A percentile compares a stretch with the other conserved stretches of the same genome.
These are phyloP conservation scores for Ectemnius lituratus DNA, from an alignment of 2,888 invertebrate species.

Conservation along the genomic window DNA sequence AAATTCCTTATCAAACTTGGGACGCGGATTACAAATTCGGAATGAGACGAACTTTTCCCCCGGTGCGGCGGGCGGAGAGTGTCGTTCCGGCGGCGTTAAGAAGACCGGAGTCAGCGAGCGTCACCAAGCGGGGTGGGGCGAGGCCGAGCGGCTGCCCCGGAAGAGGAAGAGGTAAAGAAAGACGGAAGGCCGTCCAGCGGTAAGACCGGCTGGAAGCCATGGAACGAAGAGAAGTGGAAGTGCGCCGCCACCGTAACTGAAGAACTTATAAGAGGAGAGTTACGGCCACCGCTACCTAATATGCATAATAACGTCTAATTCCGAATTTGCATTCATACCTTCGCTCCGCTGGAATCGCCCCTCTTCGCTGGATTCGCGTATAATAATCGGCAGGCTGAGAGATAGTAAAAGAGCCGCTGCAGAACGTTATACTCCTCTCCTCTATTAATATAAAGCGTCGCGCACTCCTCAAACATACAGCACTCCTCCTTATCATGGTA, in stretches of 20 bases:
- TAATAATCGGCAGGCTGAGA: not conserved
- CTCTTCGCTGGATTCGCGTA: constrained; percentile 2
- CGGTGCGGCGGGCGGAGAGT: constrained; percentile 26
- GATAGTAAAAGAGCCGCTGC: too few relatives aligned
- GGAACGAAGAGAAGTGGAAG: constrained; percentile 11
- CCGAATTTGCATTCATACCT: constrained; percentile 67
- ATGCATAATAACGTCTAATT: constrained; percentile 70
- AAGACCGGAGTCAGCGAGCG: constrained; percentile 41
- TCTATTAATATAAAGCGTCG: too few relatives aligned
- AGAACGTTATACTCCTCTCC: too few relatives aligned
- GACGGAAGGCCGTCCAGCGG: not conserved
- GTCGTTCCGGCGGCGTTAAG: constrained; percentile 48
- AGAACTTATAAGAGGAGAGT: constrained; percentile 64
- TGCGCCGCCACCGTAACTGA: constrained; percentile 49
- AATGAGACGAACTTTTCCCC: constrained; percentile 65
- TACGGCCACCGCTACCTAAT: constrained; percentile 62
- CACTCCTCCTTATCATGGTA: too few relatives aligned
- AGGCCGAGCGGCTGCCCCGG: constrained; percentile 11
- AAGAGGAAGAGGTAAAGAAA: constrained; percentile 10
- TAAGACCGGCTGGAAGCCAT: not conserved
- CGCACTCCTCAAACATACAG: too few relatives aligned
- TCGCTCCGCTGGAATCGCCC: constrained; percentile 10
- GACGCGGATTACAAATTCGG: constrained; percentile 70
- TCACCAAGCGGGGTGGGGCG: constrained; percentile 13
- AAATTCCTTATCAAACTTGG: constrained; percentile 71